Base-by-base conservation (phyloP, 1,140 invertebrate genomes). In the Cydia splendana region DNA sequence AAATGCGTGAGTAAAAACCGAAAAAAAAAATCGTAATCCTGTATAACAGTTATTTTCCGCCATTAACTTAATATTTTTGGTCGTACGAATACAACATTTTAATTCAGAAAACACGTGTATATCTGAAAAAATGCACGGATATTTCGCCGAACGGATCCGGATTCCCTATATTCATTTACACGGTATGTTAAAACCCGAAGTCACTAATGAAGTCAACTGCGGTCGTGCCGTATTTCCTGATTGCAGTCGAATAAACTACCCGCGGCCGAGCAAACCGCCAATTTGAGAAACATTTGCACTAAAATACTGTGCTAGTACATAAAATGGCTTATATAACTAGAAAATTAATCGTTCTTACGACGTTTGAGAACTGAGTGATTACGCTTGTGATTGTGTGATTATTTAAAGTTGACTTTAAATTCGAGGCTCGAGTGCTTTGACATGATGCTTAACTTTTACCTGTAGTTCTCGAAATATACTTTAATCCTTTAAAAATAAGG, bases 261-360 rank as follows among this genome's bases (percentile, higher is more conserved):
- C 57, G 20, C 57, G 57, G 20, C 57, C 57, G 57, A 62, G 57
- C 57, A 12, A 62, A 62, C 57, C 57, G 57, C 57, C 57, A 62
- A 62, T 62, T 62, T 62, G 57, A 62, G 57, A 62, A 62, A 62
- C 57, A 24, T 62, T 62, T 62, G 57, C 57, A 62, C 57, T 62
- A 62, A 62, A 62, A 20, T 62, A 24, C 57, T 62, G 20, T 10
- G 7, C 57, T 9, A 10, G 20, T 62, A 24, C 9, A 62, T 24
- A 24, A 62, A 24, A 62, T 3, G 20, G 20, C 57, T 62, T 24
- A 62, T 24, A 24, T 24, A 10, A 12, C 2, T 18, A 10, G 18
- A 24, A 62, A 10, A 12, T 62, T 62, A 12, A 24, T 4, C 20
- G 57, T 24, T 24, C 9, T 62, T 62, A 62, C 9, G 18, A 24